Percentiles rank a stretch among this genome's conserved stretches.
These are phyloP conservation scores for Tribolium madens DNA, from an alignment of 1,140 invertebrate species.

Conservation along the genomic window DNA sequence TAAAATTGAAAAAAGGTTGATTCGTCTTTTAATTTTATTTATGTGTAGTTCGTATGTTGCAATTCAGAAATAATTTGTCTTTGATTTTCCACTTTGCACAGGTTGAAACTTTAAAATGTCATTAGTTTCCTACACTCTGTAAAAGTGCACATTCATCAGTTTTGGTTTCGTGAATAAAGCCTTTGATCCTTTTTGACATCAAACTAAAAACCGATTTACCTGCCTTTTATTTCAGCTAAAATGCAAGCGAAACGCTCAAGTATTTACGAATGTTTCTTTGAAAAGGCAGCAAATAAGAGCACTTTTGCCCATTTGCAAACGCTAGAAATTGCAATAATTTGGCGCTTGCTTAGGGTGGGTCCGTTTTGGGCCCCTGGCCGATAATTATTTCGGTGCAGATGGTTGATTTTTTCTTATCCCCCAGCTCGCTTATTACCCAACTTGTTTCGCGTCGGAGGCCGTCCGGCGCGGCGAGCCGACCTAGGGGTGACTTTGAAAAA, in stretches of 20 bases:
- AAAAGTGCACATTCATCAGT: background rate
- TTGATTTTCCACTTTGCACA: too few relatives aligned
- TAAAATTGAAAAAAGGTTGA: too few relatives aligned
- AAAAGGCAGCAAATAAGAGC: background rate
- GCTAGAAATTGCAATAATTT: too few relatives aligned
- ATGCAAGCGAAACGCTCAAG: background rate
- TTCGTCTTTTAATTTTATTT: too few relatives aligned
- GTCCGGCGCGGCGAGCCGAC: background rate
- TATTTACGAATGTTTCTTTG: too few relatives aligned
- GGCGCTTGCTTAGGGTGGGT: too few relatives aligned
- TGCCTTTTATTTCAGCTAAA: background rate
- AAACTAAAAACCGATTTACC: background rate
- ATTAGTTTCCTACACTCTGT: background rate
- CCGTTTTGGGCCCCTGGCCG: background rate
- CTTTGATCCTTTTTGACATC: background rate
- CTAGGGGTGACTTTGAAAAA: constrained; percentile 41
- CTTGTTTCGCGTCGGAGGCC: constrained; percentile 24
- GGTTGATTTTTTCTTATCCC: background rate
- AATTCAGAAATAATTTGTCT: too few relatives aligned
- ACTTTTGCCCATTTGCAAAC: background rate
- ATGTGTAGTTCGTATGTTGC: too few relatives aligned
- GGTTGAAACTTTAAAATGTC: background rate
- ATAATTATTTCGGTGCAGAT: background rate
- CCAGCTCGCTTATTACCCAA: constrained; percentile 17
- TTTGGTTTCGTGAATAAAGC: background rate